Conservation (phyloP, 2,797 vertebrate genomes). For the Gambelia wislizenii region DNA sequence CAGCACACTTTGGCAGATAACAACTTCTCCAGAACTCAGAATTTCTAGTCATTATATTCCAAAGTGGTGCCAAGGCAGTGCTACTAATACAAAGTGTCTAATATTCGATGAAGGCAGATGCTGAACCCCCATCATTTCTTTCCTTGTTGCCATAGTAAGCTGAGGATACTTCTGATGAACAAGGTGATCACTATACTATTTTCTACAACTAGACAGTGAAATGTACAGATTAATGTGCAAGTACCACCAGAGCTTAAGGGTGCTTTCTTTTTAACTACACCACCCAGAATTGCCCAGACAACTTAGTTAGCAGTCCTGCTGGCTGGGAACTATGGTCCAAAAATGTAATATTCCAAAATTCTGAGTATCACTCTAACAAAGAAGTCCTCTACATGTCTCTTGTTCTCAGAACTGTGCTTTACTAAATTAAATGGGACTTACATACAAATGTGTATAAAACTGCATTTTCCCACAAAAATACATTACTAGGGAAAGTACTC, state of each 20-base stretch:
- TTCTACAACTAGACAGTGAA: constrained; percentile 16
- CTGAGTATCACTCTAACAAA: too few relatives aligned
- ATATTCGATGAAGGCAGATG: background rate
- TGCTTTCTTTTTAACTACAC: background rate
- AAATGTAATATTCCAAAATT: too few relatives aligned
- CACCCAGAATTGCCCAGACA: background rate
- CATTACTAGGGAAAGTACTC: too few relatives aligned
- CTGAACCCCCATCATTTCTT: background rate
- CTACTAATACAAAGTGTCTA: background rate
- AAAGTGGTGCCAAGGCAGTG: constrained; percentile 30
- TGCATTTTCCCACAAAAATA: too few relatives aligned
- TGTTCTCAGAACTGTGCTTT: too few relatives aligned
- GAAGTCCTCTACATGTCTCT: too few relatives aligned
- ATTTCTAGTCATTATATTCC: constrained; percentile 9
- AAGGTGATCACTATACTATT: background rate
- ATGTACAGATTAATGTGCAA: background rate
- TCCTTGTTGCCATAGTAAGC: background rate
- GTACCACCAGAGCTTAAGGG: background rate
- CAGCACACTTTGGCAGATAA: background rate
- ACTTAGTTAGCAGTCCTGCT: too few relatives aligned
- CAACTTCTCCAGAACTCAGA: background rate
- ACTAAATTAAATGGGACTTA: too few relatives aligned
- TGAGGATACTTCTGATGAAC: background rate
- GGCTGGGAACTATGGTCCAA: too few relatives aligned
- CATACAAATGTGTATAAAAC: too few relatives aligned